A percentile compares a stretch with the other conserved stretches of the same genome.
These are phyloP conservation scores for Oopsacas minuta DNA, from an alignment of 37 sponge, comb jelly and placozoan species.

Conservation along the genomic window DNA sequence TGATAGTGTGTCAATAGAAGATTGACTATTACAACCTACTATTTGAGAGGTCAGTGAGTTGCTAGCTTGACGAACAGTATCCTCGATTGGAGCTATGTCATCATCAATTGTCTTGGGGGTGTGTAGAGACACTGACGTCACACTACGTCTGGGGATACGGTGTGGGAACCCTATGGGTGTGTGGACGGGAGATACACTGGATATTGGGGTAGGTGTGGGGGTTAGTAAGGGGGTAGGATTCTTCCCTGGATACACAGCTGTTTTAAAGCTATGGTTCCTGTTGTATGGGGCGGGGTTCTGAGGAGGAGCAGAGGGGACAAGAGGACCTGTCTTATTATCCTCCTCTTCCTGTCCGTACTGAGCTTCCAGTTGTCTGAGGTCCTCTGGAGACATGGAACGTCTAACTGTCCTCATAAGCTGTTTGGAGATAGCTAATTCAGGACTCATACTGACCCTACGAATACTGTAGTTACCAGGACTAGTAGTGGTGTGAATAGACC, in stretches of 20 bases:
- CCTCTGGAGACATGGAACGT: constrained; percentile 15
- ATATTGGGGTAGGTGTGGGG: neutral
- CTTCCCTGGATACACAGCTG: neutral
- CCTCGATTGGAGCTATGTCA: neutral
- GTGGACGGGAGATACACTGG: constrained; percentile 6
- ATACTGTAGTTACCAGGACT: neutral
- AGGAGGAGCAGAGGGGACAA: neutral
- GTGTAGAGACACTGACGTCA: neutral
- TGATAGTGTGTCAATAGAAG: neutral
- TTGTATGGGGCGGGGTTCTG: neutral
- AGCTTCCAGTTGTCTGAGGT: neutral
- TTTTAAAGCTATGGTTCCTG: neutral
- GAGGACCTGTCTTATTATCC: neutral
- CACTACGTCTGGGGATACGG: constrained; percentile 6
- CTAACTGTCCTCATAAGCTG: constrained; percentile 11
- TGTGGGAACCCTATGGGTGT: neutral
- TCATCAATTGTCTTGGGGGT: neutral
- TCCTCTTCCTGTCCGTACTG: neutral
- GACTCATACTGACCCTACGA: constrained; percentile 13
- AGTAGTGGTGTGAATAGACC: neutral
- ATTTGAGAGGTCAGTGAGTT: neutral
- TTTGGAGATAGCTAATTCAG: neutral
- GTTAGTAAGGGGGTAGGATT: neutral
- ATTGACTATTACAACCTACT: neutral
- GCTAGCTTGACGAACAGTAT: neutral